Evolutionary conservation across 2,888 invertebrate species (phyloP).

Genomic region (Polydesmus complanatus): DNA sequence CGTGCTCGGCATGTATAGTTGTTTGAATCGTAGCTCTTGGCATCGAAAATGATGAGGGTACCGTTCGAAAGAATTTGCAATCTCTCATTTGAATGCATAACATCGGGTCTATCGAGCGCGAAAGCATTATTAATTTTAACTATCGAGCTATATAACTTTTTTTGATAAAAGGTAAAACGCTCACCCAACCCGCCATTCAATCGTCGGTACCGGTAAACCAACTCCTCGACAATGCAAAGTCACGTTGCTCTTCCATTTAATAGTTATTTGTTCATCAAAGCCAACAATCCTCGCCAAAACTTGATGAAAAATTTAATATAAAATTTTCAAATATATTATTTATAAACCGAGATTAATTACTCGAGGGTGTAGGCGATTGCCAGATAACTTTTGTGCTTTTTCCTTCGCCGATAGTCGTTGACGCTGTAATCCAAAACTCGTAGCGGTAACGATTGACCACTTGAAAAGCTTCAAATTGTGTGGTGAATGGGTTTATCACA

Average conservation of each 20-base stretch:
- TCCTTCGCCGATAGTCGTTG: slow-evolving; percentile 70
- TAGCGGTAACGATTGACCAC: slow-evolving; percentile 24
- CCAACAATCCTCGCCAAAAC: neutral
- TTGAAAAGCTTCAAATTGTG: neutral
- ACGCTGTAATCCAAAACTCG: slow-evolving; percentile 54
- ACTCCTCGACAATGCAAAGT: neutral
- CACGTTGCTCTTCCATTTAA: neutral
- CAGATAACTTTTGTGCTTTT: slow-evolving; percentile 61
- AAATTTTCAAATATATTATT: neutral
- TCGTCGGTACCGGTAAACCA: neutral
- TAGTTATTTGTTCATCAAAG: neutral
- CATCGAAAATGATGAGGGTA: slow-evolving; percentile 72
- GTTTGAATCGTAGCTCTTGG: slow-evolving; percentile 76
- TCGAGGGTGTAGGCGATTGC: slow-evolving; percentile 54
- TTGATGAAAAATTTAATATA: too few relatives aligned
- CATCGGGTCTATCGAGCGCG: too few relatives aligned
- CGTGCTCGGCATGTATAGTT: slow-evolving; percentile 88
- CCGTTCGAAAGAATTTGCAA: slow-evolving; percentile 80
- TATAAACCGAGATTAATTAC: slow-evolving; percentile 22
- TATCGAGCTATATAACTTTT: too few relatives aligned
- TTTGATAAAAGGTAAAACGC: neutral
- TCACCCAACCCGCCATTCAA: slow-evolving; percentile 1
- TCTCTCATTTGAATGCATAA: slow-evolving; percentile 45
- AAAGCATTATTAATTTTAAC: too few relatives aligned
- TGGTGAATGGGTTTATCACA: neutral